Base-by-base conservation (phyloP, 2,113 vertebrate genomes). In the Brevimyrus niger region DNA sequence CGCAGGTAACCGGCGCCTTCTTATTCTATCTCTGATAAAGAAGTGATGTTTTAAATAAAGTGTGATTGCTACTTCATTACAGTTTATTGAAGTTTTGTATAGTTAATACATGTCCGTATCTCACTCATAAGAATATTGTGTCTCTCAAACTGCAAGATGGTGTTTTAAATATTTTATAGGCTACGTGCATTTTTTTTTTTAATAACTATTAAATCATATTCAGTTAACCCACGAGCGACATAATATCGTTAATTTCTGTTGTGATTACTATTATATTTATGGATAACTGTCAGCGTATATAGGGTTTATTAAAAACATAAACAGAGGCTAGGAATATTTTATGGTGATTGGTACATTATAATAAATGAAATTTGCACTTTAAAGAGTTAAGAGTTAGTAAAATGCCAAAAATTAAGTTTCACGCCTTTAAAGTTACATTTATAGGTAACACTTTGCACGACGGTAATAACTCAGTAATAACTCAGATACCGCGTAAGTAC, bases 1-100 rank as follows among this genome's bases (percentile, higher is more conserved):
- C 89, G 94, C 96, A 92, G 96, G 96, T 96, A 94, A 94, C 0
- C 35, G 61, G n/a, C 27, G 51, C 53, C 4, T 87, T 38, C 48
- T 50, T 46, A 17, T 44, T 31, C 10, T 69, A 4, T 69, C n/a
- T 27, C 61, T 10, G 61, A 31, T 10, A 31, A 69, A 69, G 9
- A 69, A 13, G n/a, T 65, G 21, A 61, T n/a, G 23, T 31, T 35
- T 19, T 38, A 42, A 19, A 42, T 76, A 76, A 38, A 38, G 6
- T 13, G 13, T 17, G 35, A 42, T 38, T 76, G 13, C 31, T 42
- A 19, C 73, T 80, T 42, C 4, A 19, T 35, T 73, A 80, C 2
- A 42, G 73, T 42, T 19, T 27, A 13, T 69, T 69, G n/a, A 69
- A 65, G 61, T 10, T 31, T 27, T 27, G 4, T 69, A 69, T 69